phyloP scores from a whole-genome alignment of 2,888 invertebrate genomes.

The Nephrotoma flavescens region DNA sequence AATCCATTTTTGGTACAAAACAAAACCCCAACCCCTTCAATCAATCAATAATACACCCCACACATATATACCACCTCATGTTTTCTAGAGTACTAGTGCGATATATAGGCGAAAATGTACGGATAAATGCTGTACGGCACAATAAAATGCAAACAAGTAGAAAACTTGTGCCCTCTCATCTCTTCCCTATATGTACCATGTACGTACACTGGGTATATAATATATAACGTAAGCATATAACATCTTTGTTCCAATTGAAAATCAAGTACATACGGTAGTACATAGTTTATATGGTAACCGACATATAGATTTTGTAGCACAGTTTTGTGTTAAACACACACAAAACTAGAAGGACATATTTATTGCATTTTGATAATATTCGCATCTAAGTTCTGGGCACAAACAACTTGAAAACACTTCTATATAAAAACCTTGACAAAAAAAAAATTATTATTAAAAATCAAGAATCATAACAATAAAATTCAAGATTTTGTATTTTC shows the following conservation, averaged over 20 bases:
- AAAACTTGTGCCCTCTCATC: background rate
- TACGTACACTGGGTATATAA: background rate
- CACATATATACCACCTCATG: background rate
- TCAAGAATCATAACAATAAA: background rate
- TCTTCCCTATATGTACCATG: background rate
- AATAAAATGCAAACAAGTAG: background rate
- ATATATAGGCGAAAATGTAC: background rate
- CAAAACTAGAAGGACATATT: background rate
- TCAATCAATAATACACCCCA: background rate
- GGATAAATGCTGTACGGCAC: background rate
- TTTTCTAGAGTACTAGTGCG: background rate
- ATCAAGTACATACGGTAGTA: background rate
- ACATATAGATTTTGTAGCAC: background rate
- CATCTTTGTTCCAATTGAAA: background rate
- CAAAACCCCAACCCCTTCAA: background rate
- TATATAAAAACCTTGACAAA: background rate
- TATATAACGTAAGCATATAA: background rate
- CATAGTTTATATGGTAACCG: background rate
- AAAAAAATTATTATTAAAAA: background rate
- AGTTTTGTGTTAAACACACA: background rate
- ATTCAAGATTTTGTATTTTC: background rate
- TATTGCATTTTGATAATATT: background rate
- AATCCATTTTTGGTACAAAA: background rate
- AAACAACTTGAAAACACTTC: background rate
- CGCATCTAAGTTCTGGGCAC: background rate